A percentile compares a stretch with the other conserved stretches of the same genome.
phyloP scores from a whole-genome alignment of 64 coral and sea anemone genomes.

The Porites lutea region DNA sequence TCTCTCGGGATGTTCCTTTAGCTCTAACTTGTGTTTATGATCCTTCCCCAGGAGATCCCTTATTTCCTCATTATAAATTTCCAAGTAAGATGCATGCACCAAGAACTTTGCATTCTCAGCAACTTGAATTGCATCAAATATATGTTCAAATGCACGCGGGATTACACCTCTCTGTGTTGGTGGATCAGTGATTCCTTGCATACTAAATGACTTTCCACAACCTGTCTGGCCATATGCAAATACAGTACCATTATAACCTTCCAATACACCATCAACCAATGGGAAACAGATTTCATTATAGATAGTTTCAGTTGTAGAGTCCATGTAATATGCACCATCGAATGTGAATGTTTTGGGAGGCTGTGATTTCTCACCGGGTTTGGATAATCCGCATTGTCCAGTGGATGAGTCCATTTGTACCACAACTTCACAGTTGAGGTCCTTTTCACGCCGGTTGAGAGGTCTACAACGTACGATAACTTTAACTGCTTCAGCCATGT shows the following conservation, averaged over 20 bases:
- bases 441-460: slow-evolving; percentile 94
- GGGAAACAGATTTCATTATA: slow-evolving; percentile 99
- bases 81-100: slow-evolving; percentile 97
- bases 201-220: slow-evolving; percentile 97
- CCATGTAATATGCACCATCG: slow-evolving; percentile 95
- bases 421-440: slow-evolving; percentile 91
- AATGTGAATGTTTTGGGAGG: slow-evolving; percentile 97
- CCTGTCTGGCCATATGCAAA: slow-evolving; percentile 99
- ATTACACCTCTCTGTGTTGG: slow-evolving; percentile 92
- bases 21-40: slow-evolving; percentile 90
- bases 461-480: slow-evolving; percentile 98
- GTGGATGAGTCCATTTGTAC: slow-evolving; percentile 87
- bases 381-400: slow-evolving; percentile 86
- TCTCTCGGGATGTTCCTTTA: slow-evolving; percentile 96
- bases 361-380: slow-evolving; percentile 88
- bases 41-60: slow-evolving; percentile 97
- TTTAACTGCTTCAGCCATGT: slow-evolving; percentile 99
- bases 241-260: slow-evolving; percentile 98
- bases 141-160: slow-evolving; percentile 98
- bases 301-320: slow-evolving; percentile 94
- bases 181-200: slow-evolving; percentile 96
- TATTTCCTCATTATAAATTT: slow-evolving; percentile 99
- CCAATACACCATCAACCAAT: slow-evolving; percentile 93
- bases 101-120: slow-evolving; percentile 94
- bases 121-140: slow-evolving; percentile 96